Evolutionary conservation across 2,888 invertebrate species (phyloP).

Genomic region (Cotesia congregata): DNA sequence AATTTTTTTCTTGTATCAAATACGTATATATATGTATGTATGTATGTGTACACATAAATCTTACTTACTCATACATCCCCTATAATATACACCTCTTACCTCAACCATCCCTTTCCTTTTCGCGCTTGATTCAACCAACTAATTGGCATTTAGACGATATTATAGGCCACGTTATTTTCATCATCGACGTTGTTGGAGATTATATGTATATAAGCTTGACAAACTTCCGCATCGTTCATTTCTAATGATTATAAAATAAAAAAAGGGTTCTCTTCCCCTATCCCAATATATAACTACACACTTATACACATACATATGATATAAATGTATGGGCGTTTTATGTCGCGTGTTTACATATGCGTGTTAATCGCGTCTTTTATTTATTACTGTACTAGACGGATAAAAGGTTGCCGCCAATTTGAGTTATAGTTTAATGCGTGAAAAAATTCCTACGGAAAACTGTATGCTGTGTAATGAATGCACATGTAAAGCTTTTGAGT

Average conservation of each 20-base stretch:
- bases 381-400: background rate
- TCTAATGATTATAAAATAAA: constrained; percentile 52
- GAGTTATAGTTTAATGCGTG: background rate
- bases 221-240: constrained; percentile 57
- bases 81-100: constrained; percentile 8
- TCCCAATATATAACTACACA: background rate
- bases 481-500: background rate
- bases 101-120: constrained; percentile 37
- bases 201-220: constrained; percentile 16
- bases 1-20: constrained; percentile 47
- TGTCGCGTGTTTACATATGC: background rate
- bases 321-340: background rate
- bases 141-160: constrained; percentile 58
- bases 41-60: background rate
- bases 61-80: constrained; percentile 6
- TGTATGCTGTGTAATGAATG: too few species aligned
- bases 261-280: constrained; percentile 52
- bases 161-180: constrained; percentile 41
- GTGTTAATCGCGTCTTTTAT: background rate
- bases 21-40: constrained; percentile 11
- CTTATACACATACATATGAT: background rate
- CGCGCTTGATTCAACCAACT: constrained; percentile 58
- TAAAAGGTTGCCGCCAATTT: background rate
- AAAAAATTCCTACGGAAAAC: background rate
- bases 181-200: constrained; percentile 43